Conservation (phyloP, 1,140 invertebrate genomes). For the Triops cancriformis region DNA sequence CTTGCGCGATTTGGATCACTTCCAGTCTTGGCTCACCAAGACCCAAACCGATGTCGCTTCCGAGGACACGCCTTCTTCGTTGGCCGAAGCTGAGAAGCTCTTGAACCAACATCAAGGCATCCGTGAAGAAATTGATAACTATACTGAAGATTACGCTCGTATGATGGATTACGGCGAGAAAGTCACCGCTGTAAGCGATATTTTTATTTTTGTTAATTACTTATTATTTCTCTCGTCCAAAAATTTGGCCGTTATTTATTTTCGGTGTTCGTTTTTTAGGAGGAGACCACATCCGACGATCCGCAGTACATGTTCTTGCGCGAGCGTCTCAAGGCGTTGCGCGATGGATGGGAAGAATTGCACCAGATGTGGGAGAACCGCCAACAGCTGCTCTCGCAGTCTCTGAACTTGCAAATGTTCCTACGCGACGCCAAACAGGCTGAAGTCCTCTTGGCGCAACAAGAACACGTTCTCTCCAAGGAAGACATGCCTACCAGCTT, state of each 20-base stretch:
- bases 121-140: constrained; percentile 97
- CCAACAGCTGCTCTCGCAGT: constrained; percentile 87
- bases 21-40: constrained; percentile 96
- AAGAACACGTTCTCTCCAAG: constrained; percentile 90
- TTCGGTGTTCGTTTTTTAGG: too few species aligned
- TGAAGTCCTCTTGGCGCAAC: constrained; percentile 93
- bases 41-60: constrained; percentile 96
- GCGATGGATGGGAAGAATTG: constrained; percentile 97
- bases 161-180: constrained; percentile 99
- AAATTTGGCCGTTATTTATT: too few species aligned
- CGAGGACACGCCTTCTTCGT: constrained; percentile 91
- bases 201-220: too few species aligned
- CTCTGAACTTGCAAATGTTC: constrained; percentile 88
- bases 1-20: constrained; percentile 96
- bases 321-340: constrained; percentile 89
- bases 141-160: constrained; percentile 93
- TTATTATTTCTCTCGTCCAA: constrained; percentile 27
- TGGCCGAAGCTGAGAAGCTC: constrained; percentile 93
- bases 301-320: constrained; percentile 98
- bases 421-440: constrained; percentile 94
- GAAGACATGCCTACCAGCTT: constrained; percentile 89
- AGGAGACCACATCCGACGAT: constrained; percentile 75
- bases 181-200: constrained; percentile 62
- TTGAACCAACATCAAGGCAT: constrained; percentile 95
- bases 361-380: constrained; percentile 99